These are phyloP conservation scores for Rapana venosa DNA, from an alignment of 2,888 invertebrate genomes.

Conservation along the genomic window DNA sequence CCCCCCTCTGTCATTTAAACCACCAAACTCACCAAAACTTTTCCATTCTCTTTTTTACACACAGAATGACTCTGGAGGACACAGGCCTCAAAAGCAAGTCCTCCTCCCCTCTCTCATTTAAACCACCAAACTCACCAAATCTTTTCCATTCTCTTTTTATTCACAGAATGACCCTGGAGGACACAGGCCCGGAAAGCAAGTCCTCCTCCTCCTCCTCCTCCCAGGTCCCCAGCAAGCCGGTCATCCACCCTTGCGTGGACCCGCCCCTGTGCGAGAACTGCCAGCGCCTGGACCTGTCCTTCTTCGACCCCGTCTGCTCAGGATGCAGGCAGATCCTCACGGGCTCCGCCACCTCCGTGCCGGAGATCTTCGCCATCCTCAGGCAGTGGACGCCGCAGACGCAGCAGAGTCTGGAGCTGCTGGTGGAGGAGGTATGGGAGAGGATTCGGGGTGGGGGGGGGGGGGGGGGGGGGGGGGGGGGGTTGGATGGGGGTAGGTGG, in stretches of 20 bases:
- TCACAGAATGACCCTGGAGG: slow-evolving; percentile 41
- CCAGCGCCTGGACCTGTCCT: slow-evolving; percentile 77
- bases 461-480: too few species aligned
- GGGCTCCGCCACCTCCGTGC: slow-evolving; percentile 75
- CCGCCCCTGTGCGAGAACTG: slow-evolving; percentile 79
- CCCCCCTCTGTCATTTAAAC: too few species aligned
- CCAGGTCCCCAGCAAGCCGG: slow-evolving; percentile 47
- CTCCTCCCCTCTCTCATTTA: too few species aligned
- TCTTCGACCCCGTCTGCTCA: slow-evolving; percentile 79
- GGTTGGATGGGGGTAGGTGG: too few species aligned
- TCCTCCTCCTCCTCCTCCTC: slow-evolving; percentile 47
- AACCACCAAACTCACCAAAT: too few species aligned
- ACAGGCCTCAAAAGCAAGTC: too few species aligned
- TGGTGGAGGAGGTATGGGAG: slow-evolving; percentile 77
- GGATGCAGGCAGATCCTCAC: slow-evolving; percentile 77
- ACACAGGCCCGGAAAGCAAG: slow-evolving; percentile 22
- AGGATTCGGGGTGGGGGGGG: slow-evolving; percentile 74
- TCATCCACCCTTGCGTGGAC: slow-evolving; percentile 79
- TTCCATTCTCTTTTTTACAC: background rate
- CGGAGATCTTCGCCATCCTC: slow-evolving; percentile 80
- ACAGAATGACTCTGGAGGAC: background rate
- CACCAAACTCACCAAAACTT: too few species aligned
- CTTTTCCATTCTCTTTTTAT: background rate
- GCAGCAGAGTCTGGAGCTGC: slow-evolving; percentile 78
- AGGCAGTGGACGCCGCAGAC: slow-evolving; percentile 81